Conservation (phyloP, 2,888 invertebrate genomes). For the Neria commutata region DNA sequence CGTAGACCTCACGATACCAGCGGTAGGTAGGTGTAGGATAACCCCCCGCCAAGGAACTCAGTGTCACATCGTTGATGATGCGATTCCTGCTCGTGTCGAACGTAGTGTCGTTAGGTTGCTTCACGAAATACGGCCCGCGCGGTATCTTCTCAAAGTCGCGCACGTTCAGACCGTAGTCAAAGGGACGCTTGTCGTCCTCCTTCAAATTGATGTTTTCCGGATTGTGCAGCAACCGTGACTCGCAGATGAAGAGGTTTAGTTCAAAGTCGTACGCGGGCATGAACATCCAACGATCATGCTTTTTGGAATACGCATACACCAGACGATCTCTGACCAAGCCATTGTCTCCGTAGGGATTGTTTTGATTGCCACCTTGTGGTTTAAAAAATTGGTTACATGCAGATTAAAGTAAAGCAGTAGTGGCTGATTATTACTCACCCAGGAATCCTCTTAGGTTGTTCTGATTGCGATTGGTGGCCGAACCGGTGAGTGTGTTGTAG, state of each 20-base stretch:
- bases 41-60: conserved; percentile 84
- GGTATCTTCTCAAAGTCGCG: conserved; percentile 81
- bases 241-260: conserved; percentile 83
- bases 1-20: conserved; percentile 89
- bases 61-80: conserved; percentile 73
- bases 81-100: conserved; percentile 79
- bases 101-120: conserved; percentile 81
- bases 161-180: conserved; percentile 85
- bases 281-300: conserved; percentile 82
- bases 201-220: conserved; percentile 74
- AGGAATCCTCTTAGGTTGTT: conserved; percentile 49
- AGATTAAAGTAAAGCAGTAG: neutral
- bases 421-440: conserved; percentile 37
- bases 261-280: conserved; percentile 80
- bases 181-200: conserved; percentile 78
- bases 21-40: conserved; percentile 88
- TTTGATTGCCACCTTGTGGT: conserved; percentile 42
- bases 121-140: conserved; percentile 85
- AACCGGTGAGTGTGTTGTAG: conserved; percentile 43
- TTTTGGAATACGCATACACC: conserved; percentile 77
- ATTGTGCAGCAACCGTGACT: conserved; percentile 62
- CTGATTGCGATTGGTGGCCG: conserved; percentile 45
- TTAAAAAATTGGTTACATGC: neutral
- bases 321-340: conserved; percentile 73
- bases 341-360: conserved; percentile 44